These are phyloP conservation scores for Calyptomena viridis DNA, from an alignment of 2,113 vertebrate species.

Conservation along the genomic window DNA sequence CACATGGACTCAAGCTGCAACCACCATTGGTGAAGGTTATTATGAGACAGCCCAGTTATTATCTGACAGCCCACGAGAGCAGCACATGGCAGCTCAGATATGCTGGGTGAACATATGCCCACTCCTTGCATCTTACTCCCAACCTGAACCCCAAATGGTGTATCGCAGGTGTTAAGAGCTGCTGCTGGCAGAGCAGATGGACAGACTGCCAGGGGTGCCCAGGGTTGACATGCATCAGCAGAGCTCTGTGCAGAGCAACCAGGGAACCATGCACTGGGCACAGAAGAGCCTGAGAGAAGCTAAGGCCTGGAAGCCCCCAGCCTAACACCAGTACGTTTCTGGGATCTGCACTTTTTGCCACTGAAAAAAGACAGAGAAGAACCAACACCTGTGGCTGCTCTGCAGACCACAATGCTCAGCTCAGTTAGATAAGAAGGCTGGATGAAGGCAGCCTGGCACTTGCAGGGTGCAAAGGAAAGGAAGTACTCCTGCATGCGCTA, in stretches of 20 bases:
- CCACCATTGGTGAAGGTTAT: not conserved
- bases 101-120: not conserved
- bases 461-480: not conserved
- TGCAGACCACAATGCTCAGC: accelerated
- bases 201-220: not conserved
- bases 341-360: not conserved
- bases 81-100: not conserved
- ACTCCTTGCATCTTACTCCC: not conserved
- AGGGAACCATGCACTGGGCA: accelerated
- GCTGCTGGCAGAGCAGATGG: not conserved
- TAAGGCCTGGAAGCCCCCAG: not conserved
- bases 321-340: not conserved
- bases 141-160: not conserved
- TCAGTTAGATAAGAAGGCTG: not conserved
- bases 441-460: not conserved
- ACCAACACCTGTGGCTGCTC: not conserved
- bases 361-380: not conserved
- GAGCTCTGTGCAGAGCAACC: not conserved
- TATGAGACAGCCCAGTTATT: not conserved
- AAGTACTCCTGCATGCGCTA: not conserved
- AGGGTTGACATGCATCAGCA: not conserved
- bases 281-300: not conserved
- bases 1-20: not conserved
- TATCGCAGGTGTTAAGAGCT: not conserved
- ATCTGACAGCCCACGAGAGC: not conserved